These are phyloP conservation scores for Cryptotis parvus DNA, from an alignment of 2,113 vertebrate genomes.

Conservation along the genomic window DNA sequence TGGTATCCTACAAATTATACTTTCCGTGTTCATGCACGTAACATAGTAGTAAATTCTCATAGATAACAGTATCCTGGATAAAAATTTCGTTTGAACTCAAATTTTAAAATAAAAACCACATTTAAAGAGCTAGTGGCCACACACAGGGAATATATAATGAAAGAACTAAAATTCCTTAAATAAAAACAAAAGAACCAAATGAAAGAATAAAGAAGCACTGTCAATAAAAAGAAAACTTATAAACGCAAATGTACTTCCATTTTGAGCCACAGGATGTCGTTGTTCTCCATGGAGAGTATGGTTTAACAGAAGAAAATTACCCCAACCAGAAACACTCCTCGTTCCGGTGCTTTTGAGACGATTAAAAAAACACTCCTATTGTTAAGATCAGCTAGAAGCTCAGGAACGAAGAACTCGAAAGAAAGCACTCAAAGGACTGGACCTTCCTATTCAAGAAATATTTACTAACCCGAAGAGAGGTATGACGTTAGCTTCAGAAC, in stretches of 20 bases:
- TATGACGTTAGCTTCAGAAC: background rate
- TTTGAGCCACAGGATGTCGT: conserved; percentile 75
- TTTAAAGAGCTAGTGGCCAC: background rate
- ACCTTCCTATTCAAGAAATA: background rate
- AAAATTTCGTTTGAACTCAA: conserved; percentile 36
- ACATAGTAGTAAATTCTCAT: background rate
- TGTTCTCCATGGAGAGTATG: conserved; percentile 64
- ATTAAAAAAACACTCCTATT: background rate
- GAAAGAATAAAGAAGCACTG: background rate
- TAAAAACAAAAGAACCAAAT: background rate
- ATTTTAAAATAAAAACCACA: conserved; percentile 2
- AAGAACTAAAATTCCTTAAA: background rate
- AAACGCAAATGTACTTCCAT: conserved; percentile 59
- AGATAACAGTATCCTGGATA: background rate
- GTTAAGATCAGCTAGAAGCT: conserved; percentile 30
- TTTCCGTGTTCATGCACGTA: background rate
- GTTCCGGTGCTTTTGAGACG: conserved; percentile 41
- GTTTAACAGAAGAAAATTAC: conserved; percentile 10
- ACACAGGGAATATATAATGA: background rate
- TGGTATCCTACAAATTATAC: background rate
- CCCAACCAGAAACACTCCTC: conserved; percentile 28
- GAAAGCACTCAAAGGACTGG: background rate
- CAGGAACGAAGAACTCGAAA: conserved; percentile 12
- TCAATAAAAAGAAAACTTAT: background rate
- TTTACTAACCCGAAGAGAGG: background rate